A percentile compares a stretch with the other conserved stretches of the same genome.
Conservation (phyloP, 23 tunicate species). For the Halocynthia roretzi region DNA sequence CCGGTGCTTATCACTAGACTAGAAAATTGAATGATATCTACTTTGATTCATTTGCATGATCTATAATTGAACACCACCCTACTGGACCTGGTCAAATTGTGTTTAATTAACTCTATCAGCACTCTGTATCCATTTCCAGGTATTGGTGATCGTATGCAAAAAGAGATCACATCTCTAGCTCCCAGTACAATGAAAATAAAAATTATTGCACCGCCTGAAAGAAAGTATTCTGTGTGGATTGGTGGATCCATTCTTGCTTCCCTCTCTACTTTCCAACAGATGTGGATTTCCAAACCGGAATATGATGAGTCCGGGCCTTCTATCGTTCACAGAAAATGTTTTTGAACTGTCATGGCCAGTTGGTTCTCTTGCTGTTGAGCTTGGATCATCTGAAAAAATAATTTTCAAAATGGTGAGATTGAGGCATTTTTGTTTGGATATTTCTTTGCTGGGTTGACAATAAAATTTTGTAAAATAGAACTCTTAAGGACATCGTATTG, state of each 20-base stretch:
- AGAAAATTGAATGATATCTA: no score
- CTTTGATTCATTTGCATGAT: no score
- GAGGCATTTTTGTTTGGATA: no score
- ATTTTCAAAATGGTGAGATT: no score
- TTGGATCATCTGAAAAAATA: no score
- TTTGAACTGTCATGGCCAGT: constrained; percentile 20
- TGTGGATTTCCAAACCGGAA: constrained; percentile 97
- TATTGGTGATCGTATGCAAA: constrained; percentile 26
- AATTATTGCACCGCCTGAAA: constrained; percentile 44
- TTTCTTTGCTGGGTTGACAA: no score
- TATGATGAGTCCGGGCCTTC: constrained; percentile 98
- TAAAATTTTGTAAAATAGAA: no score
- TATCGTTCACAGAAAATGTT: constrained; percentile 97
- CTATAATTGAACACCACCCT: no score
- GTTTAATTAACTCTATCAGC: no score
- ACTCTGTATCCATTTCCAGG: constrained; percentile 7
- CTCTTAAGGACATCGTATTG: no score
- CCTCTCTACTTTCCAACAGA: constrained; percentile 92
- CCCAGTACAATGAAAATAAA: constrained; percentile 89
- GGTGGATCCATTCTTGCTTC: constrained; percentile 95
- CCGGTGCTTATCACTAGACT: no score
- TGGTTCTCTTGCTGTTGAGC: no score
- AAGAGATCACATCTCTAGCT: constrained; percentile 33
- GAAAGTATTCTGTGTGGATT: constrained; percentile 52
- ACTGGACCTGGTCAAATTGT: neutral